Conservation (phyloP, 2,888 invertebrate species). For the Macrophya annulata region DNA sequence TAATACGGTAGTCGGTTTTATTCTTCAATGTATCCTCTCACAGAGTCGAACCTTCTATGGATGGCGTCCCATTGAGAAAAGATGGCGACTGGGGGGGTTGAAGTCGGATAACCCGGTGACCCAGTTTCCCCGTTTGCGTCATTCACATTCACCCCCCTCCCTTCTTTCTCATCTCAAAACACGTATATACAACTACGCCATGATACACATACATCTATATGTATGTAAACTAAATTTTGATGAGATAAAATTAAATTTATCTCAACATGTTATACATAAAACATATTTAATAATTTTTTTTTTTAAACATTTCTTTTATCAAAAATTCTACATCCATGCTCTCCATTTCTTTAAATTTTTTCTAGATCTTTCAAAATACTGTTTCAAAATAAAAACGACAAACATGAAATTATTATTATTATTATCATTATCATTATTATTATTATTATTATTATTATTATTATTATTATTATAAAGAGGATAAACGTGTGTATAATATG, state of each 20-base stretch:
- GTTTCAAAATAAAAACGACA: too few species aligned
- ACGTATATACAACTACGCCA: neutral
- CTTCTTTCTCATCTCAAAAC: neutral
- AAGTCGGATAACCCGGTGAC: slow-evolving; percentile 77
- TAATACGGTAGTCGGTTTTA: slow-evolving; percentile 52
- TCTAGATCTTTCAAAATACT: too few species aligned
- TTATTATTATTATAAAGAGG: neutral
- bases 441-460: too few species aligned
- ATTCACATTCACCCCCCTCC: slow-evolving; percentile 77
- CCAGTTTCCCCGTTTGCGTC: slow-evolving; percentile 77
- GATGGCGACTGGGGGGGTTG: slow-evolving; percentile 69
- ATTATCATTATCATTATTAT: neutral
- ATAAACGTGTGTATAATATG: neutral
- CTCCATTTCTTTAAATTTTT: neutral
- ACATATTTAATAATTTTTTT: neutral
- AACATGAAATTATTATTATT: too few species aligned
- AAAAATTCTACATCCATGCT: neutral
- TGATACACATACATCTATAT: neutral
- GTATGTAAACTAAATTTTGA: neutral
- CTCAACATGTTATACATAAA: neutral
- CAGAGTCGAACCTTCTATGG: slow-evolving; percentile 69
- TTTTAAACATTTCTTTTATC: neutral
- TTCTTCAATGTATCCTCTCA: slow-evolving; percentile 59
- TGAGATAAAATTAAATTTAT: neutral
- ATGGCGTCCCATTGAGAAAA: slow-evolving; percentile 76